Evolutionary conservation across 2,888 invertebrate genomes (phyloP).

Genomic region (Hartigia nigra): DNA sequence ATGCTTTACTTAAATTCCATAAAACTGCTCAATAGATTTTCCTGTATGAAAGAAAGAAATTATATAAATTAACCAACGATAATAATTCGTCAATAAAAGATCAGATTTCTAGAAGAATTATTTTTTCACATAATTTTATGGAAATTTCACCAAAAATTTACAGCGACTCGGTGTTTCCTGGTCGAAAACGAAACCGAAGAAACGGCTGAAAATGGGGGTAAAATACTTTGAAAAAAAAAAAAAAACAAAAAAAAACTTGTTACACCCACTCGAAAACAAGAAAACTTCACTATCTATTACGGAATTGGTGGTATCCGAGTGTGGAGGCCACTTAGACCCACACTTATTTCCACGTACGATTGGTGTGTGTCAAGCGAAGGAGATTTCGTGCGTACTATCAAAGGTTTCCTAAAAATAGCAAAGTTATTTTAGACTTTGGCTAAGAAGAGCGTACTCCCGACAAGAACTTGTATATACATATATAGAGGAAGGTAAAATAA

Average conservation of each 20-base stretch:
- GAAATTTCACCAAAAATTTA: neutral
- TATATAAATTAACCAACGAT: neutral
- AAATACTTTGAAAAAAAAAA: no score
- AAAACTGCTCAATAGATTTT: no score
- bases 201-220: no score
- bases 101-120: constrained; percentile 1
- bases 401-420: constrained; percentile 5
- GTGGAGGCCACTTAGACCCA: neutral
- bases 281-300: neutral
- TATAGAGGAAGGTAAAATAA: neutral
- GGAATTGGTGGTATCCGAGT: neutral
- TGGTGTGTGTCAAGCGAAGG: neutral
- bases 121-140: neutral
- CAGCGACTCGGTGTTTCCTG: no score
- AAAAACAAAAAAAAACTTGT: neutral
- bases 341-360: neutral
- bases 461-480: neutral
- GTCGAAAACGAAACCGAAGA: neutral
- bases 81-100: constrained; percentile 12
- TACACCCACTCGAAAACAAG: neutral
- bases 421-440: constrained; percentile 6
- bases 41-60: neutral
- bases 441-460: neutral
- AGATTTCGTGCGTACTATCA: constrained; percentile 7
- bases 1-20: no score